Evolutionary conservation across 1,140 invertebrate species (phyloP), one percentile per base, ranked within the genome.

Genomic region (Vanessa atalanta): DNA sequence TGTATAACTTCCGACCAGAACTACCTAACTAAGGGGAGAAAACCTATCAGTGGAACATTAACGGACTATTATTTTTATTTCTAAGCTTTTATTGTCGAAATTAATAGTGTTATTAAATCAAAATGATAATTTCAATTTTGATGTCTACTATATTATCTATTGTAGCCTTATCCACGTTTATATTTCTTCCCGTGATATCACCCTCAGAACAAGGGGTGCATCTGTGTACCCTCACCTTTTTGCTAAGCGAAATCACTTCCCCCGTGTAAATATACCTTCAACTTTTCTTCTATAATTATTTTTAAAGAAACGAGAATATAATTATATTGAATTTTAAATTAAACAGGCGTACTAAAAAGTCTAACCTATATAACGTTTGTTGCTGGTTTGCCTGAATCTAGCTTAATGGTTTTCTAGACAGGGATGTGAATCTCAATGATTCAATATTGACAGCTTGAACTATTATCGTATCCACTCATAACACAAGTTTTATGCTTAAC

Each of bases 211-310:
- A 82, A 87, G 83, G 88, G 87, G 88, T 87, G 85, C 79, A 89
- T 83, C 84, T 83, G 76, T 83, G 76, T 73, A 72, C 78, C 82
- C 80, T 78, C 77, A 80, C 83, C 83, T 83, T 85, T 86, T 84
- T 20, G 83, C 73, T 84, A 79, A 86, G 82, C 77, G 82, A 87
- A 91, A 91, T 91, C 89, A 87, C 85, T 89, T 89, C 83, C 79
- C 79, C 81, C 79, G 77, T 83, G 73, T 84, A 87, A 91, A 87
- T 86, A 87, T 75, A 86, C 86, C 81, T 86, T 82, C 74, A 83
- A 80, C 86, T 88, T 79, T 78, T 70, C 75, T 78, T 82, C 78
- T 67, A 57, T 79, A 77, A 83, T 81, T 83, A 77, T 75, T 82
- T 85, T 76, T 73, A 73, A 61, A 73, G 72, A 73, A 75, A 79